Evolutionary conservation across 2,113 vertebrate species (phyloP).

Genomic region (Tor tambroides): DNA sequence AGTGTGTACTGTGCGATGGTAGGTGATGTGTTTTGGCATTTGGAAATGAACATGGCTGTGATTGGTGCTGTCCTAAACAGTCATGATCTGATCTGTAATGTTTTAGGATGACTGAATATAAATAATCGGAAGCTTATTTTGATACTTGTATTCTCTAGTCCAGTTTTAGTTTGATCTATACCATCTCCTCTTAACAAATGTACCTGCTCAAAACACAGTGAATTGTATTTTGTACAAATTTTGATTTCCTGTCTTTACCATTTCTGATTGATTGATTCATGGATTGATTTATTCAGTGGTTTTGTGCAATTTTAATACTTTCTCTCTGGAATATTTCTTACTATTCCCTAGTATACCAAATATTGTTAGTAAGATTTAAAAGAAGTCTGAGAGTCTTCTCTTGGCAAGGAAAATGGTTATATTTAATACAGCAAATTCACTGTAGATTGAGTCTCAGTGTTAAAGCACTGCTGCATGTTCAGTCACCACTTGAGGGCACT

Average conservation of each 20-base stretch:
- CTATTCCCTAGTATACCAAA: not conserved
- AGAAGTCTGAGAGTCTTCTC: not conserved
- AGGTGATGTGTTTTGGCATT: not conserved
- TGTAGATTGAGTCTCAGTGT: not conserved
- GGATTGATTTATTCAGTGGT: not conserved
- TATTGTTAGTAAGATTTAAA: not conserved
- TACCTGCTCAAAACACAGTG: not conserved
- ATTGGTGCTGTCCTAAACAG: not conserved
- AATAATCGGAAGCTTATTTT: not conserved
- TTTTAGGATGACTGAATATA: not conserved
- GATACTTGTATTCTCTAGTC: not conserved
- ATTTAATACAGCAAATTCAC: not conserved
- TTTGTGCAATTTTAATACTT: not conserved
- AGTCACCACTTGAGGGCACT: conserved; percentile 13
- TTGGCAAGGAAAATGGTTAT: not conserved
- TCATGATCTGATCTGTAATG: not conserved
- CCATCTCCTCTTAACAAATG: not conserved
- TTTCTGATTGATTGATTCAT: too few species aligned
- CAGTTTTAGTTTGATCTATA: not conserved
- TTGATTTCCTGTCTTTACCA: not conserved
- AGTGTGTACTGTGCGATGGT: too few species aligned
- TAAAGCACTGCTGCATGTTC: not conserved
- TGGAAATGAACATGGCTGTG: not conserved
- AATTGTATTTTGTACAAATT: not conserved
- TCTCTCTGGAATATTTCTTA: not conserved